Evolutionary conservation across 1,140 invertebrate genomes (phyloP), one percentile per base, ranked within the genome.

Genomic region (Grapholita molesta): DNA sequence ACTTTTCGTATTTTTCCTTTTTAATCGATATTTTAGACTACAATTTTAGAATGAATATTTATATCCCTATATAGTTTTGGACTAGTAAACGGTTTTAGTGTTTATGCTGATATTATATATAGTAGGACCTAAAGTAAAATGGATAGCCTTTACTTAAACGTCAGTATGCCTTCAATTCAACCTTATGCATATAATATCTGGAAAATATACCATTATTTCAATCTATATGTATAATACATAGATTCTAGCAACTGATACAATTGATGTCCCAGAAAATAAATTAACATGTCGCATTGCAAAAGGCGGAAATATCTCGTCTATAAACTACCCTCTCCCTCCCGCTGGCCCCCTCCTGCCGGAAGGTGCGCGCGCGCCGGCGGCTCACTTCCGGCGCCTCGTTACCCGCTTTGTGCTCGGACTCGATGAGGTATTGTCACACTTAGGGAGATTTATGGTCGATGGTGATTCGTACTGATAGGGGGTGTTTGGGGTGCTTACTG

Each of bases 401-500:
- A 48, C 42, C 42, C 42, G 42, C 42, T 48, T 48, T 48, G 42
- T 48, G 42, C 42, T 48, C 42, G 42, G 42, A 48, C 42, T 18
- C 42, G 42, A 48, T 48, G 42, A 48, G 42, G 42, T 48, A 48
- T 48, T 48, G 42, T 48, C 42, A 48, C 42, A 48, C 42, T 48
- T 48, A 48, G 42, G 42, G 42, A 48, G 42, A 48, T 48, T 48
- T 48, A 48, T 48, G 42, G 42, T 18, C 42, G 18, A 48, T 48
- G 42, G 42, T 48, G 42, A 48, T 48, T 9, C 18, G 42, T 48
- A 48, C n/a, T 48, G 42, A 48, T 48, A 48, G 18, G 42, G 42
- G 42, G 38, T 42, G 38, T 42, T 42, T 42, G n/a, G 38, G 38
- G 42, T 48, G 42, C 42, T 48, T 48, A 48, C 18, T 48, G 42